Conservation (phyloP, 2,888 invertebrate species). For the Drosophila stalkeri region DNA sequence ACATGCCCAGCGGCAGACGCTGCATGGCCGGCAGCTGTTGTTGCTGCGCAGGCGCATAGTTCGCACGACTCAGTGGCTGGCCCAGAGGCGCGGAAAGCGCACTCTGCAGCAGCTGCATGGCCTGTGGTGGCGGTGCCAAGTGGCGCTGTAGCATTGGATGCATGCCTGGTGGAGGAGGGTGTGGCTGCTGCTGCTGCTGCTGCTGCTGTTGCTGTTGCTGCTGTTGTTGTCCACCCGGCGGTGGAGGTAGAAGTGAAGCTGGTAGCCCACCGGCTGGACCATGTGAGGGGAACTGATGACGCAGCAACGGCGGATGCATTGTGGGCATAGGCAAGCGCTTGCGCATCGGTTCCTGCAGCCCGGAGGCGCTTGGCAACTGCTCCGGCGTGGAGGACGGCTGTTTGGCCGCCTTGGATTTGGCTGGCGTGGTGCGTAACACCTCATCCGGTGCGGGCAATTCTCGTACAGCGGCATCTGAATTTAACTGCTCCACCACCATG, state of each 20-base stretch:
- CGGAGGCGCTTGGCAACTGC: conserved; percentile 68
- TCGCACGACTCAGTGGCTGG: conserved; percentile 75
- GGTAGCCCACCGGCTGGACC: conserved; percentile 43
- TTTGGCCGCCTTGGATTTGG: conserved; percentile 56
- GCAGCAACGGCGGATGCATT: conserved; percentile 83
- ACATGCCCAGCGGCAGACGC: conserved; percentile 65
- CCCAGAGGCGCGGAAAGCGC: conserved; percentile 83
- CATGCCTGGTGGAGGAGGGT: conserved; percentile 50
- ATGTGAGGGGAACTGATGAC: conserved; percentile 78
- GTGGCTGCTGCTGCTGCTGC: background rate
- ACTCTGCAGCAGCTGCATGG: conserved; percentile 81
- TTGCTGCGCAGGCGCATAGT: conserved; percentile 62
- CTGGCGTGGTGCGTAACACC: conserved; percentile 69
- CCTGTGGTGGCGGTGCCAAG: conserved; percentile 65
- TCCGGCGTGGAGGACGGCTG: conserved; percentile 37
- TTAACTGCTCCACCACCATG: conserved; percentile 88
- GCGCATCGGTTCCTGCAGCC: conserved; percentile 84
- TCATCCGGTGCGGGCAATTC: conserved; percentile 86
- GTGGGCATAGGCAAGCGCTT: conserved; percentile 84
- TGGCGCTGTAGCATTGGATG: conserved; percentile 81
- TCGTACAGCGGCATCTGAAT: conserved; percentile 86
- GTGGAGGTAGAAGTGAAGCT: conserved; percentile 63
- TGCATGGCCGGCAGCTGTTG: conserved; percentile 61
- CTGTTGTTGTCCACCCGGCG: conserved; percentile 49
- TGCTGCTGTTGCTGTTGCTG: too few species aligned